phyloP scores from a whole-genome alignment of 2,797 vertebrate species.

The Liasis olivaceus region DNA sequence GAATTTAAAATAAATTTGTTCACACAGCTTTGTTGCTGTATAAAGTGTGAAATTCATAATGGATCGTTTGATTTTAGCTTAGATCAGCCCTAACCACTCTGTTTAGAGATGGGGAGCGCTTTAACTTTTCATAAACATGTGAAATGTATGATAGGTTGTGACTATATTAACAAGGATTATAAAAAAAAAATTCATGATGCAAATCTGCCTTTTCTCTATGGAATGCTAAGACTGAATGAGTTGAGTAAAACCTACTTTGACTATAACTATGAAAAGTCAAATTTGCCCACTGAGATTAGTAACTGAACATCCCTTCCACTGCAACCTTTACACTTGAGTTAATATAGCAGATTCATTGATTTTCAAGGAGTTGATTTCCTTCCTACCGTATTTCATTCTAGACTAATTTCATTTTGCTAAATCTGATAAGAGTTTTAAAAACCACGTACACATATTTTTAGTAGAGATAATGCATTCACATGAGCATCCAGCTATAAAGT shows the following conservation, averaged over 20 bases:
- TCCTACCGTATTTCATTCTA: conserved; percentile 35
- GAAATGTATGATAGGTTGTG: not conserved
- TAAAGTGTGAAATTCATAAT: not conserved
- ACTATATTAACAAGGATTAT: not conserved
- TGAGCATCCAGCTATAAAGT: conserved; percentile 59
- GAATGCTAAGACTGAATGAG: not conserved
- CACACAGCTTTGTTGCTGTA: not conserved
- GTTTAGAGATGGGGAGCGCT: not conserved
- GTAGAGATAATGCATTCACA: conserved; percentile 50
- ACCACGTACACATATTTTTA: conserved; percentile 48
- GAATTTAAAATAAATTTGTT: not conserved
- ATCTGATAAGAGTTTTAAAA: conserved; percentile 53
- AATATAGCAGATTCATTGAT: conserved; percentile 15
- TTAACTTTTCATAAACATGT: not conserved
- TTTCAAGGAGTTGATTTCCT: conserved; percentile 32
- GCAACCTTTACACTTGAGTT: conserved; percentile 26
- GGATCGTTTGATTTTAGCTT: not conserved
- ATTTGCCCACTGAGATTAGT: conserved; percentile 24
- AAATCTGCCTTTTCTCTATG: not conserved
- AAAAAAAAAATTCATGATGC: not conserved
- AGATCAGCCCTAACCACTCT: not conserved
- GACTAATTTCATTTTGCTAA: conserved; percentile 54
- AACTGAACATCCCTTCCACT: conserved; percentile 13
- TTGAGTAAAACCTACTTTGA: not conserved
- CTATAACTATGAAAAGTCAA: not conserved